These are phyloP conservation scores for Sapajus apella DNA, from an alignment of 2,113 vertebrate genomes.

Conservation along the genomic window DNA sequence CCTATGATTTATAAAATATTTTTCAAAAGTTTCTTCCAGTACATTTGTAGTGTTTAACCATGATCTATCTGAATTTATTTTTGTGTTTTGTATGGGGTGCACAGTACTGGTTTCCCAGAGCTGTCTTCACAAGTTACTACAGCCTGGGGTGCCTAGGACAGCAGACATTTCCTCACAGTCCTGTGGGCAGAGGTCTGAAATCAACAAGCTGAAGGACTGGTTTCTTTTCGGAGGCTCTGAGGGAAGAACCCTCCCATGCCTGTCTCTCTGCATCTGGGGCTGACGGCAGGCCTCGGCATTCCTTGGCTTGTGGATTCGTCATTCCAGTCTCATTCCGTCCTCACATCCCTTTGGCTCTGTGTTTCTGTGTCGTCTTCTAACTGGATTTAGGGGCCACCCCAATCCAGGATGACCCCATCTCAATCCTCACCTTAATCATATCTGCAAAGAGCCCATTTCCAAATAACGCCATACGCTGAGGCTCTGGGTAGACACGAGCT, in stretches of 20 bases:
- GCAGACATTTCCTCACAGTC: neutral
- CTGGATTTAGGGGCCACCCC: neutral
- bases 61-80: neutral
- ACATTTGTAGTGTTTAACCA: neutral
- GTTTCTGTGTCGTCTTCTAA: neutral
- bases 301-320: neutral
- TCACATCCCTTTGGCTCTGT: neutral
- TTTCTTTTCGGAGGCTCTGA: neutral
- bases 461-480: neutral
- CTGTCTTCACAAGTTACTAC: neutral
- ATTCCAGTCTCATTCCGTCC: neutral
- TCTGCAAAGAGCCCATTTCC: neutral
- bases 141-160: neutral
- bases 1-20: slow-evolving; percentile 1
- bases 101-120: neutral
- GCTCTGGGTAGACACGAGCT: neutral
- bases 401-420: no score
- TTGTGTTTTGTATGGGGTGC: neutral
- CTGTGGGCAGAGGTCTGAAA: neutral
- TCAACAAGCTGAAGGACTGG: neutral
- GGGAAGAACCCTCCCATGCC: neutral
- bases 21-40: neutral
- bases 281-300: neutral
- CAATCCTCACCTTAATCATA: neutral
- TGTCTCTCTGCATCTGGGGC: neutral